phyloP scores from a whole-genome alignment of 1,140 invertebrate genomes.

The Calliphora vicina region DNA sequence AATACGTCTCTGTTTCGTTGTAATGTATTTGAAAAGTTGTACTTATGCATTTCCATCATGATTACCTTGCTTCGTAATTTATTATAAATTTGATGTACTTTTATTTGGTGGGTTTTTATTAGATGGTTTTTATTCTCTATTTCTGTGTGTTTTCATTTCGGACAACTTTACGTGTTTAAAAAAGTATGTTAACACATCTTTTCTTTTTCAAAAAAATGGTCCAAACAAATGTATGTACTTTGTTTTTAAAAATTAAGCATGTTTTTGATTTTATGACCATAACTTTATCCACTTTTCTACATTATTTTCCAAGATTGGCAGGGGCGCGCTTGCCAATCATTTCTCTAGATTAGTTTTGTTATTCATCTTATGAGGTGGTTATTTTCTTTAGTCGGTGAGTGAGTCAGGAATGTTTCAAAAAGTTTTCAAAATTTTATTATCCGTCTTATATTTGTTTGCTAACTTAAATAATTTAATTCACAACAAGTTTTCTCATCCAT shows the following conservation, averaged over 20 bases:
- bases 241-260: not conserved
- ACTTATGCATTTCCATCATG: constrained; percentile 21
- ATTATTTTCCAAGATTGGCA: too few relatives aligned
- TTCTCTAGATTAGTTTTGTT: constrained; percentile 8
- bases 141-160: not conserved
- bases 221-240: not conserved
- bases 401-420: not conserved
- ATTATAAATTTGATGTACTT: constrained; percentile 62
- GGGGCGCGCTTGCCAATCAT: constrained; percentile 15
- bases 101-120: constrained; percentile 34
- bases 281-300: constrained; percentile 3
- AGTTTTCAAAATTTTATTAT: constrained; percentile 30
- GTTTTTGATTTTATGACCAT: constrained; percentile 23
- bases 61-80: constrained; percentile 52
- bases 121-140: not conserved
- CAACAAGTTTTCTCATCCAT: not conserved
- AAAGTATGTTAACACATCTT: constrained; percentile 19
- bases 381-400: not conserved
- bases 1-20: too few relatives aligned
- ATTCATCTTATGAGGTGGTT: constrained; percentile 24
- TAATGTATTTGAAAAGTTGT: not conserved
- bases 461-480: not conserved
- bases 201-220: not conserved
- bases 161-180: constrained; percentile 9
- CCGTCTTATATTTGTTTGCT: not conserved